phyloP scores from a whole-genome alignment of 2,888 invertebrate species.

The Drosophila quinaria region DNA sequence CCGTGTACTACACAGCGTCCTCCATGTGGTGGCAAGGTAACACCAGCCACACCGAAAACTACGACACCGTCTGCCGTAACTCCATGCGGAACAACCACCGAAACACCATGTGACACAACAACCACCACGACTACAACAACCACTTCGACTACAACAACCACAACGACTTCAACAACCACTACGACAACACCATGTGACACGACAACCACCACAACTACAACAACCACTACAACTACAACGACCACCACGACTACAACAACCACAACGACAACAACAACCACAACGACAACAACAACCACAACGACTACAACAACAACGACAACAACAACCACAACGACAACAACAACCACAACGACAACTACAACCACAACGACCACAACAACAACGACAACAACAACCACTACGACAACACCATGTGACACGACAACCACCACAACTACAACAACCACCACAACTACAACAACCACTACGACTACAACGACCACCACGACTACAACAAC shows the following conservation, averaged over 20 bases:
- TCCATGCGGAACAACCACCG: conserved; percentile 4
- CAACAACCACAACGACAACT: conserved; percentile 13
- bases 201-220: background rate
- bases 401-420: background rate
- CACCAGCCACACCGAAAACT: conserved; percentile 21
- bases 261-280: background rate
- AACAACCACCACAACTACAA: conserved; percentile 5
- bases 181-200: background rate
- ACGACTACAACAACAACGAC: conserved; percentile 12
- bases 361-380: conserved; percentile 12
- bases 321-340: conserved; percentile 6
- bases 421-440: background rate
- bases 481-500: conserved; percentile 23
- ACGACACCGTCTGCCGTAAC: conserved; percentile 14
- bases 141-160: conserved; percentile 4
- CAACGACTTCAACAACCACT: conserved; percentile 1
- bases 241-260: conserved; percentile 17
- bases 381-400: conserved; percentile 4
- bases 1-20: conserved; percentile 34
- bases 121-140: conserved; percentile 13
- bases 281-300: conserved; percentile 6
- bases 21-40: conserved; percentile 35
- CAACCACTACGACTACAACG: conserved; percentile 18
- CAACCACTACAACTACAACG: conserved; percentile 17
- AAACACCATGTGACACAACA: conserved; percentile 6